Base-by-base conservation (phyloP, 1,140 invertebrate species). In the Plutomurus gul region DNA sequence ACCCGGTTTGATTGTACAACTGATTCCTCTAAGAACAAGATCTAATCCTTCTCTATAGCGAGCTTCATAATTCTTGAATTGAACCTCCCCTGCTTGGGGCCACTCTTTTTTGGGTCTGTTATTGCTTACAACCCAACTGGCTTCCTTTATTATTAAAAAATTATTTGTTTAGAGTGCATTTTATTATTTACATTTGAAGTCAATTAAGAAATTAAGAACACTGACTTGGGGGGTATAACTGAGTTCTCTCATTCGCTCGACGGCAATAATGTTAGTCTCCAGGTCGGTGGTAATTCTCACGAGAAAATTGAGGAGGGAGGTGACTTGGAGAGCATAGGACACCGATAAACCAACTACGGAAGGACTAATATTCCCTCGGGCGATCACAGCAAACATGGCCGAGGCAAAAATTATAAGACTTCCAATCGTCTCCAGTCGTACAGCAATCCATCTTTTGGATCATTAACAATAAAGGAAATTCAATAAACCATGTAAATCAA, bases 111-210 rank as follows among this genome's bases (percentile, higher is more conserved):
- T n/a, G 30, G 88, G 88, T 88, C 88, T 77, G 33, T 36, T 56
- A 37, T 5, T 22, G 4, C 51, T 39, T 8, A 81, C 87, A 70
- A 92, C 90, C 93, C 93, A 94, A 6, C 90, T 84, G 13, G 93
- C 92, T 88, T 95, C 92, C 86, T 92, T 10, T 36, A 10, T 56
- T 56, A 36, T n/a, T n/a, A n/a, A n/a, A n/a, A n/a, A n/a, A n/a
- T n/a, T n/a, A n/a, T n/a, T n/a, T n/a, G n/a, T n/a, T n/a, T n/a
- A n/a, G 49, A n/a, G 49, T 18, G 7, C 10, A 56, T n/a, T 65
- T 37, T 81, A 76, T 81, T 82, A 84, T 3, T 76, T 46, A 30
- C 81, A 75, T 80, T 84, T 82, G 81, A 82, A 56, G 11, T 16
- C 33, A 39, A 16, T 16, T 71, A 78, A 43, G 13, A 20, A 46